Percentiles rank a stretch among this genome's conserved stretches.
phyloP scores from a whole-genome alignment of 2,888 invertebrate genomes.

The Periphyllus acericola region DNA sequence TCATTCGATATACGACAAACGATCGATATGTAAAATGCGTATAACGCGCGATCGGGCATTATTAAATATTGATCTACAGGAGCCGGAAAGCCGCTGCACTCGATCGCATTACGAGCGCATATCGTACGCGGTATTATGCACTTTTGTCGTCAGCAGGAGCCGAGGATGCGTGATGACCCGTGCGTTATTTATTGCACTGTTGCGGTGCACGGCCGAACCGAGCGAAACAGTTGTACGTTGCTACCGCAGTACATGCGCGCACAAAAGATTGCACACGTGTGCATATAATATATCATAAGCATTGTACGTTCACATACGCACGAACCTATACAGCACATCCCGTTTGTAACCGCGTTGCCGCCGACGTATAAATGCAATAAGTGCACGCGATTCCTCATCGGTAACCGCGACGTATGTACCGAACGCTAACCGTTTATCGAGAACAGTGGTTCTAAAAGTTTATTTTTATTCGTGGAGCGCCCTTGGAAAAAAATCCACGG shows the following conservation, averaged over 20 bases:
- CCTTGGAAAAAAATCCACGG: no score
- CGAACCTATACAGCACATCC: not conserved
- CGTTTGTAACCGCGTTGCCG: not conserved
- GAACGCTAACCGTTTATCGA: not conserved
- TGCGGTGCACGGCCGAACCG: not conserved
- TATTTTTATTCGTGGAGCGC: no score
- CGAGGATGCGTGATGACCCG: not conserved
- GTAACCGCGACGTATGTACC: not conserved
- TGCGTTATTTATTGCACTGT: no score
- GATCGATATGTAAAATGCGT: not conserved
- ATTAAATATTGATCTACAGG: not conserved
- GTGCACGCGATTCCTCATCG: not conserved
- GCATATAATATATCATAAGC: no score
- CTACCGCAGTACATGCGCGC: not conserved
- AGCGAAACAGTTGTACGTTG: constrained; percentile 11
- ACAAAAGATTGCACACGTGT: not conserved
- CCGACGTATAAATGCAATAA: not conserved
- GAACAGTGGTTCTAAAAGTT: no score
- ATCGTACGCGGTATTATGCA: not conserved
- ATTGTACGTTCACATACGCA: not conserved
- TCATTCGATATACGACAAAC: not conserved
- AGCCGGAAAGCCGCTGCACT: not conserved
- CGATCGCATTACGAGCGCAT: not conserved
- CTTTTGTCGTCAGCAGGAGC: not conserved
- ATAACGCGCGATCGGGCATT: not conserved